Evolutionary conservation across 2,113 vertebrate species (phyloP), one percentile per base, ranked within the genome.

Genomic region (Amblyornis subalaris): DNA sequence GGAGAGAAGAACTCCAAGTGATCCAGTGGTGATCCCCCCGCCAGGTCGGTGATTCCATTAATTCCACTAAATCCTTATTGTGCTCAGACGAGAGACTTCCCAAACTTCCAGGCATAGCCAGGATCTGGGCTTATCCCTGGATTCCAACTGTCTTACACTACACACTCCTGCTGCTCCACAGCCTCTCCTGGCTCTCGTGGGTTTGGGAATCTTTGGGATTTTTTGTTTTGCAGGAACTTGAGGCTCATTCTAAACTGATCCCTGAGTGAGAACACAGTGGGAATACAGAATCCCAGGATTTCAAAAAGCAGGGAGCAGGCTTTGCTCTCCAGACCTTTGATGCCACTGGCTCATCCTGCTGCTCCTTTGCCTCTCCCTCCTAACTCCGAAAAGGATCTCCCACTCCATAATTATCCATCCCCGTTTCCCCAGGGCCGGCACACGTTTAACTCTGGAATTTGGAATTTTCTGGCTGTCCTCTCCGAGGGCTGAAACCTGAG

Each of bases 21-120:
- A 9, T 9, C 1, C 36, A 38, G 2, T 0, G 1, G 9, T 14
- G 65, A 58, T 61, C 12, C 11, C 35, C 11, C 21, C 0, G 0
- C 29, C 3, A 6, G 11, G 53, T 2, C 64, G 89, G 61, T 26
- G 89, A 75, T 92, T 72, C 53, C 57, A 15, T 47, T 65, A 38
- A 36, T 28, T 75, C 17, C 28, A 33, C 54, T 33, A 33, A 24
- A n/a, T 73, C 55, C 50, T 93, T 40, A 31, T 67, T 73, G 69
- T 42, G 54, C 45, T 62, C 12, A 4, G 31, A 53, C 13, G 50
- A 51, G n/a, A 8, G 45, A 21, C 5, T 44, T 80, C 76, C 67
- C 3, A 2, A 84, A 72, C 11, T 28, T 51, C 66, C 84, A 51
- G 81, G 42, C 65, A 77, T 31, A 23, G 40, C 70, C 67, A 10